phyloP scores from a whole-genome alignment of 2,888 invertebrate genomes.

The Leucophenga montana region DNA sequence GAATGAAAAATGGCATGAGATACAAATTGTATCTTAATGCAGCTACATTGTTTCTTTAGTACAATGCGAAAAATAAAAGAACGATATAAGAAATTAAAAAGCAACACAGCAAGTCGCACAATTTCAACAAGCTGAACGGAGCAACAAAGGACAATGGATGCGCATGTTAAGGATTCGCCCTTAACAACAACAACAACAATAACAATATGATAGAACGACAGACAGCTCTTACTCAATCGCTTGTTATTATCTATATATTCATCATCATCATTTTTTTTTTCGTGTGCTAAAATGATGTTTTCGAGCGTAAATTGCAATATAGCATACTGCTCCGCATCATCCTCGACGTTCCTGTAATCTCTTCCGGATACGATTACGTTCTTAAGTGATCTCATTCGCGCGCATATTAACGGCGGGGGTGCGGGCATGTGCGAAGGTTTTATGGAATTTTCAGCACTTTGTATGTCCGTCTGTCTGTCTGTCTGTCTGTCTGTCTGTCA shows the following conservation, averaged over 20 bases:
- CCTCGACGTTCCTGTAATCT: conserved; percentile 51
- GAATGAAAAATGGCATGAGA: too few relatives aligned
- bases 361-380: conserved; percentile 69
- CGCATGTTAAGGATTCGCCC: too few relatives aligned
- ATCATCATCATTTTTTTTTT: neutral
- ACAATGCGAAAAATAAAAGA: neutral
- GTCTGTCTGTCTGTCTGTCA: conserved; percentile 30
- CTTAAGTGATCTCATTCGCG: conserved; percentile 53
- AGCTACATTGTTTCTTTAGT: too few relatives aligned
- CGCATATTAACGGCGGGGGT: conserved; percentile 22
- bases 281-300: conserved; percentile 34
- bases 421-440: conserved; percentile 30
- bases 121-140: conserved; percentile 48
- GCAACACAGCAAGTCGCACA: neutral
- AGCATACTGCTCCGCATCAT: conserved; percentile 10
- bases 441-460: conserved; percentile 33
- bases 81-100: conserved; percentile 6
- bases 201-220: neutral
- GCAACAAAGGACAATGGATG: conserved; percentile 12
- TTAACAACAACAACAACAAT: neutral
- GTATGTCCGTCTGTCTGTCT: conserved; percentile 15
- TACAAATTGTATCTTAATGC: too few relatives aligned
- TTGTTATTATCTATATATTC: neutral
- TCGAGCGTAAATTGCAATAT: conserved; percentile 57
- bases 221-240: conserved; percentile 7